phyloP scores from a whole-genome alignment of 2,113 vertebrate species.

The Forbesichthys papilliferus region DNA sequence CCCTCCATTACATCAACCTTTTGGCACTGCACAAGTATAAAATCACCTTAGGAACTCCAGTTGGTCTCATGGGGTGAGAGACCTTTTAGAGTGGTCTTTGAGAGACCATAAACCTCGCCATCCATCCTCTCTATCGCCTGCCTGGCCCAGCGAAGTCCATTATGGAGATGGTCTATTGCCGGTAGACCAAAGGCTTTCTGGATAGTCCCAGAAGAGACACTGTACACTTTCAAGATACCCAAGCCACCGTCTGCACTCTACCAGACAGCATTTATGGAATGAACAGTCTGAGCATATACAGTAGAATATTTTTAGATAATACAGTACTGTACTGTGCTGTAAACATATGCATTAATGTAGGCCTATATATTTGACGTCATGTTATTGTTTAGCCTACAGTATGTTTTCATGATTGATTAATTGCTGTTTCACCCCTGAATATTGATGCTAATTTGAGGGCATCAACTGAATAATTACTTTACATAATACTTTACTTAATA shows the following conservation, averaged over 20 bases:
- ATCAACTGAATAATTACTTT: too few species aligned
- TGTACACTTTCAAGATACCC: slow-evolving; percentile 46
- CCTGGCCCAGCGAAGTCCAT: slow-evolving; percentile 31
- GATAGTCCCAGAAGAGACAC: slow-evolving; percentile 34
- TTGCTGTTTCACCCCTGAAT: too few species aligned
- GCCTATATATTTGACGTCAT: too few species aligned
- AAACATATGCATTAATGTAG: too few species aligned
- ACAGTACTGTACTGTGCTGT: too few species aligned
- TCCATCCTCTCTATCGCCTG: slow-evolving; percentile 10
- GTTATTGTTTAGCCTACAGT: background rate
- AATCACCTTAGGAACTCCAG: slow-evolving; percentile 28
- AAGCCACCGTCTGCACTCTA: slow-evolving; percentile 32
- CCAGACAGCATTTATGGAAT: background rate
- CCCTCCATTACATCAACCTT: slow-evolving; percentile 60
- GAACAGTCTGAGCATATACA: too few species aligned
- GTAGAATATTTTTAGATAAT: too few species aligned
- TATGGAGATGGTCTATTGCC: slow-evolving; percentile 17
- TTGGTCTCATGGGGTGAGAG: slow-evolving; percentile 42
- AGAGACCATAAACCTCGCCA: slow-evolving; percentile 33
- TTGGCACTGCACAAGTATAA: slow-evolving; percentile 47
- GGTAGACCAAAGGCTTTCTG: slow-evolving; percentile 24
- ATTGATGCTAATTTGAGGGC: too few species aligned
- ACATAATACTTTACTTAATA: too few species aligned
- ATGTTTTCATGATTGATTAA: slow-evolving; percentile 6
- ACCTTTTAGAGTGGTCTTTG: slow-evolving; percentile 37